Evolutionary conservation across 2,888 invertebrate species (phyloP).

Genomic region (Digitonthophagus gazella): DNA sequence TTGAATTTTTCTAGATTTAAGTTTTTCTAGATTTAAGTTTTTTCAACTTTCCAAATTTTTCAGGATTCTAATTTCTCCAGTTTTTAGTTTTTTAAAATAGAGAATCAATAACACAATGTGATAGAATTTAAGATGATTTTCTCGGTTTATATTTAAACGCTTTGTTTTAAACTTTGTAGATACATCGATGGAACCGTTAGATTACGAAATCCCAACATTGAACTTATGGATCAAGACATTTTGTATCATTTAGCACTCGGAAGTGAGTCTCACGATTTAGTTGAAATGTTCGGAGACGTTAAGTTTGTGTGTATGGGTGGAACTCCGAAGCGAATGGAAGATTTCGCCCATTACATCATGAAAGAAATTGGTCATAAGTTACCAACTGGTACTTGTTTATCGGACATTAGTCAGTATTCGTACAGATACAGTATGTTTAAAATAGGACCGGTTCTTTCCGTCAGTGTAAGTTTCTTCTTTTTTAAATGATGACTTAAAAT

Average conservation of each 20-base stretch:
- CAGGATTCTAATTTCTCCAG: too few species aligned
- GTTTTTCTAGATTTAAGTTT: too few species aligned
- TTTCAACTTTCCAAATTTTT: too few species aligned
- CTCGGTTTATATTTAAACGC: too few species aligned
- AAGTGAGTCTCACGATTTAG: constrained; percentile 79
- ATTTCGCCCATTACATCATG: constrained; percentile 88
- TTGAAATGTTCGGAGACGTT: constrained; percentile 93
- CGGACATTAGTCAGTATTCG: constrained; percentile 87
- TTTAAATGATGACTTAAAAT: background rate
- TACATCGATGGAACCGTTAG: constrained; percentile 84
- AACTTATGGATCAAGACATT: constrained; percentile 91
- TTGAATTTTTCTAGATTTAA: too few species aligned
- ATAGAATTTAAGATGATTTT: too few species aligned
- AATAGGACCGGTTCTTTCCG: constrained; percentile 83
- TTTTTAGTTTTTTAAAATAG: background rate
- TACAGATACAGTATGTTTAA: constrained; percentile 96
- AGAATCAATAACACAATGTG: too few species aligned
- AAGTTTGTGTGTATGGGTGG: constrained; percentile 98
- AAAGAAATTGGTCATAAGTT: constrained; percentile 85
- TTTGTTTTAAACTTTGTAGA: too few species aligned
- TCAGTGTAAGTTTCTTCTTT: constrained; percentile 67
- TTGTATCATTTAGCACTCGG: constrained; percentile 90
- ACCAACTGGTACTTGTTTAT: constrained; percentile 82
- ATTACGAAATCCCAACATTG: constrained; percentile 84
- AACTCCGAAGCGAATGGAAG: constrained; percentile 90